Conservation (phyloP, 2,888 invertebrate genomes). For the Biston stratarius region DNA sequence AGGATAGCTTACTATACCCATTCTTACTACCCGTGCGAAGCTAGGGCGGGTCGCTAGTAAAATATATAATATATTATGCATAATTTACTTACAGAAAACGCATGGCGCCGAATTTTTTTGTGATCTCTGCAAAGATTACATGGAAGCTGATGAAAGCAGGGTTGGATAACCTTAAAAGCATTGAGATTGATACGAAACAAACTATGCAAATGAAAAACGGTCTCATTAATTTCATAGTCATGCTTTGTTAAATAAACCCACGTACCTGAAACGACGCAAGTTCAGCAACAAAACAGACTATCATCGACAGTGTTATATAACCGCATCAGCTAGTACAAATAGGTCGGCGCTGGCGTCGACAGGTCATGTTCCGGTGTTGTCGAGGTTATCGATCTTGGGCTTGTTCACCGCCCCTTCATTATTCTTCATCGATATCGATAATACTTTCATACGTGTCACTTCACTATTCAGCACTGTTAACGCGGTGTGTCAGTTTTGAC, state of each 20-base stretch:
- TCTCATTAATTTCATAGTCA: slow-evolving; percentile 2
- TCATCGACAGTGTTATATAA: slow-evolving; percentile 83
- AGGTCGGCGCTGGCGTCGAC: slow-evolving; percentile 81
- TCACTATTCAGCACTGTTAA: slow-evolving; percentile 63
- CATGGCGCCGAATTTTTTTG: too few species aligned
- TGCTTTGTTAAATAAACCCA: slow-evolving; percentile 34
- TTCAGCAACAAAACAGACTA: slow-evolving; percentile 85
- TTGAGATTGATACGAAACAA: not conserved
- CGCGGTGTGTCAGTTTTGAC: slow-evolving; percentile 17
- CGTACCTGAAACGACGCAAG: slow-evolving; percentile 84
- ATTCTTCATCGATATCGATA: slow-evolving; percentile 54
- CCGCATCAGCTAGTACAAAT: slow-evolving; percentile 78
- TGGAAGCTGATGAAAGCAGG: not conserved
- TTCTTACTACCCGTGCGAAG: too few species aligned
- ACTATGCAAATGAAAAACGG: slow-evolving; percentile 7
- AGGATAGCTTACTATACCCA: too few species aligned
- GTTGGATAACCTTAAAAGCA: not conserved
- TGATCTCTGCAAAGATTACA: too few species aligned
- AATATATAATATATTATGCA: too few species aligned
- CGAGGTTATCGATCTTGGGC: slow-evolving; percentile 60
- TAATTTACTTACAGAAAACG: too few species aligned
- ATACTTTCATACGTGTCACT: slow-evolving; percentile 63
- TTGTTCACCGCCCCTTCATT: slow-evolving; percentile 58
- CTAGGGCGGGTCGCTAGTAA: too few species aligned
- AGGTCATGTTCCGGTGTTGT: slow-evolving; percentile 67